Evolutionary conservation across 2,888 invertebrate genomes (phyloP).

Genomic region (Volucella bombylans): DNA sequence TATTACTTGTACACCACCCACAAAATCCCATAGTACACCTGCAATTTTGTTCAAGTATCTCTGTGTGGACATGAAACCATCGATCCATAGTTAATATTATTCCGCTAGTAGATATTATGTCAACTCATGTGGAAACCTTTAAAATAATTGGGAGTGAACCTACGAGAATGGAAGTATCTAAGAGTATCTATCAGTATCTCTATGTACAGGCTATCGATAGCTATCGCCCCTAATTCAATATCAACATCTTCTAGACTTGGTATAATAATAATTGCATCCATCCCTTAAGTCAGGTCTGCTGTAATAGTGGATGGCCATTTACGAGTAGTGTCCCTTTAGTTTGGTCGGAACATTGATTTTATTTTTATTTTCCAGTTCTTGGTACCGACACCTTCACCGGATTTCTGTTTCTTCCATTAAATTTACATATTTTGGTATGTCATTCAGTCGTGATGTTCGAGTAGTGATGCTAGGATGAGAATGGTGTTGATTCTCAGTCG

Average conservation of each 20-base stretch:
- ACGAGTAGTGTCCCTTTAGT: slow-evolving; percentile 1
- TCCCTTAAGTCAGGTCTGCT: slow-evolving; percentile 13
- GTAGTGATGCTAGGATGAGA: no score
- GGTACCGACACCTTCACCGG: not conserved
- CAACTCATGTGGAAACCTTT: slow-evolving; percentile 61
- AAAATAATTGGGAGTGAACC: slow-evolving; percentile 58
- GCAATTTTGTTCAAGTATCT: not conserved
- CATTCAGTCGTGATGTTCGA: not conserved
- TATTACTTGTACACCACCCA: slow-evolving; percentile 18
- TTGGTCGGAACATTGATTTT: slow-evolving; percentile 39
- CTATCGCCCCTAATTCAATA: slow-evolving; percentile 58
- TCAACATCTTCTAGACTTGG: slow-evolving; percentile 51
- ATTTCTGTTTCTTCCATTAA: slow-evolving; percentile 13
- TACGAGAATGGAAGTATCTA: not conserved
- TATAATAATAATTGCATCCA: slow-evolving; percentile 49
- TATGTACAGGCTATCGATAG: not conserved
- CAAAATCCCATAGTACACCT: slow-evolving; percentile 27
- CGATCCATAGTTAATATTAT: slow-evolving; percentile 59
- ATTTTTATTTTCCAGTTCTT: slow-evolving; percentile 2
- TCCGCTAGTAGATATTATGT: slow-evolving; percentile 39
- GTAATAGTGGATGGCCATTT: slow-evolving; percentile 8
- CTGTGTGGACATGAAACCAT: slow-evolving; percentile 35
- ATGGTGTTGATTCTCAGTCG: not conserved
- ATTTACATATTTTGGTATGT: slow-evolving; percentile 20
- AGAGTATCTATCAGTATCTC: no score